Evolutionary conservation across 1,140 invertebrate genomes (phyloP).

Genomic region (Theocolax elegans): DNA sequence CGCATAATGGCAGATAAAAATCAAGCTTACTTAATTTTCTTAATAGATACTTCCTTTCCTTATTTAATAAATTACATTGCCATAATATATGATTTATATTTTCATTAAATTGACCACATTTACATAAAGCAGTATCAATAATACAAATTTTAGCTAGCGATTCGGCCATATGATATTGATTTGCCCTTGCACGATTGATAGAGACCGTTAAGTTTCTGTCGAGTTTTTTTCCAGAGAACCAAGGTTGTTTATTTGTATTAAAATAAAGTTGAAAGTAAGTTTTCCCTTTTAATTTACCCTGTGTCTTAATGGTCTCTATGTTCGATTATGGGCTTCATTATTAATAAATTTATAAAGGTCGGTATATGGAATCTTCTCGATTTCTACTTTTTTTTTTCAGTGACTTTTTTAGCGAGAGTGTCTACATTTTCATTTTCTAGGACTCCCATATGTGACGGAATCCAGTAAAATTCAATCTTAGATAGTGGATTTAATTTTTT

Average conservation of each 20-base stretch:
- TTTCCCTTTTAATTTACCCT: background rate
- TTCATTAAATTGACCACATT: background rate
- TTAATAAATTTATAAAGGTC: background rate
- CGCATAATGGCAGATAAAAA: no score
- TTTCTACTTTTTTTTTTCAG: background rate
- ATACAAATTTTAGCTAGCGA: background rate
- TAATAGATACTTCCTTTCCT: background rate
- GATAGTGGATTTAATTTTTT: background rate
- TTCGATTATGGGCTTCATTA: background rate
- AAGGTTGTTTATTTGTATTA: background rate
- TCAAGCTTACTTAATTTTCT: no score
- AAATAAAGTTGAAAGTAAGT: background rate
- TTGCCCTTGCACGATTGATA: background rate
- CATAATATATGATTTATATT: slow-evolving; percentile 3
- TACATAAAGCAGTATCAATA: background rate
- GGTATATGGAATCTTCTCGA: background rate
- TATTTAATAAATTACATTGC: background rate
- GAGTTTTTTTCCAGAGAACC: background rate
- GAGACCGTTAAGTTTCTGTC: background rate
- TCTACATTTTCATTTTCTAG: background rate
- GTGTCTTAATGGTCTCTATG: background rate
- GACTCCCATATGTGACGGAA: background rate
- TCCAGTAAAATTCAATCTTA: background rate
- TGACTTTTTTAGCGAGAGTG: background rate
- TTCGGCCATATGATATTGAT: background rate